A percentile compares a stretch with the other conserved stretches of the same genome.
Conservation (phyloP, 2,113 vertebrate species). For the Notarius lentiginosus region DNA sequence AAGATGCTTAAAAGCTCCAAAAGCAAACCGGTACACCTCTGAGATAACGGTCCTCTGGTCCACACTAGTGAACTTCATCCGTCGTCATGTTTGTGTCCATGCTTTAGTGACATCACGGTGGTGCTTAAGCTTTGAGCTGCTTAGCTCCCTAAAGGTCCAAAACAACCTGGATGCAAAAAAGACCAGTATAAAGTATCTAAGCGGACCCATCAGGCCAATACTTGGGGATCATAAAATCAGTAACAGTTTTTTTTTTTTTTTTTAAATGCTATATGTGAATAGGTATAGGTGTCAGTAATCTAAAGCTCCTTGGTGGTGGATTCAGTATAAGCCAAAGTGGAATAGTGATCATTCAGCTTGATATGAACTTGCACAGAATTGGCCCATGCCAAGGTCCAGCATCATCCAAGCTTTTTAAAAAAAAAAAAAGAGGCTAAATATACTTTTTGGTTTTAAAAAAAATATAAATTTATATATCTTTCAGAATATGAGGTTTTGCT, state of each 20-base stretch:
- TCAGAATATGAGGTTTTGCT: constrained; percentile 33
- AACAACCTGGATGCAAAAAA: constrained; percentile 17
- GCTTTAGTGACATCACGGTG: constrained; percentile 37
- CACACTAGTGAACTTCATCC: constrained; percentile 34
- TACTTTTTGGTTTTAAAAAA: constrained; percentile 33
- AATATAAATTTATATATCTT: neutral
- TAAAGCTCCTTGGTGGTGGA: constrained; percentile 41
- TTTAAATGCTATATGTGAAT: constrained; percentile 54
- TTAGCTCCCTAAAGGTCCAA: constrained; percentile 31
- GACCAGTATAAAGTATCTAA: constrained; percentile 6
- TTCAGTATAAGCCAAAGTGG: constrained; percentile 67
- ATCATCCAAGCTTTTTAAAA: constrained; percentile 51
- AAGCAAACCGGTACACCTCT: constrained; percentile 42
- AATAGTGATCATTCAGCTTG: constrained; percentile 60
- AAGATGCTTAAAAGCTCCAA: constrained; percentile 41
- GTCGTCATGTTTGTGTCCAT: constrained; percentile 32
- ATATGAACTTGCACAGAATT: constrained; percentile 69
- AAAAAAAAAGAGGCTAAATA: constrained; percentile 42
- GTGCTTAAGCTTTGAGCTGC: constrained; percentile 44
- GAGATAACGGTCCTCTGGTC: constrained; percentile 42
- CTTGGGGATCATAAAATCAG: neutral
- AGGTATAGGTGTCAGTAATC: constrained; percentile 56
- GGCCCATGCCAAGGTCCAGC: constrained; percentile 55
- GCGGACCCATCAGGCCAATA: constrained; percentile 26
- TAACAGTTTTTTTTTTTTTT: constrained; percentile 1